Percentiles rank a stretch among this genome's conserved stretches.
Conservation (phyloP, 2,888 invertebrate species). For the Drosophila histrio region DNA sequence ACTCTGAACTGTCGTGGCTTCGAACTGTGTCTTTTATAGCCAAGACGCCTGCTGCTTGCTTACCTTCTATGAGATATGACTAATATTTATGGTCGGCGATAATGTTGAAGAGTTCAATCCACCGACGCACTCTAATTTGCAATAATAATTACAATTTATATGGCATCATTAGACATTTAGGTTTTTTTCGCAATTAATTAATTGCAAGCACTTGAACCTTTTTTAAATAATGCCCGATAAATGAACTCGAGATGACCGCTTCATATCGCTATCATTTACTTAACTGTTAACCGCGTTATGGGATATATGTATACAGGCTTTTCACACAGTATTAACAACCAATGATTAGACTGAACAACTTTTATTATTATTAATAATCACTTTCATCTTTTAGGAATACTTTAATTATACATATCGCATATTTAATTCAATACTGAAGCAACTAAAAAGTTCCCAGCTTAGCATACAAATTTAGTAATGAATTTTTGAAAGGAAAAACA, state of each 20-base stretch:
- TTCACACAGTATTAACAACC: not conserved
- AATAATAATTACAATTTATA: constrained; percentile 3
- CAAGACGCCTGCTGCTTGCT: not conserved
- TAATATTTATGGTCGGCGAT: constrained; percentile 55
- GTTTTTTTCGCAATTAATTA: constrained; percentile 2
- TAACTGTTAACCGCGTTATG: not conserved
- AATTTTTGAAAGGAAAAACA: no score
- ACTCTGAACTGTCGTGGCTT: not conserved
- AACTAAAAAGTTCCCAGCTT: no score
- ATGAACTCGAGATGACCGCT: not conserved
- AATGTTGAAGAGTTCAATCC: constrained; percentile 12
- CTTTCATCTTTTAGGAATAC: no score
- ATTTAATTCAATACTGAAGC: no score
- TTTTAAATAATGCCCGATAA: not conserved
- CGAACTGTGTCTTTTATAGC: constrained; percentile 30
- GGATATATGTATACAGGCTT: no score
- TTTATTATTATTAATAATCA: no score
- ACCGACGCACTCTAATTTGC: constrained; percentile 13
- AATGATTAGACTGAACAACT: no score
- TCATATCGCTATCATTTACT: not conserved
- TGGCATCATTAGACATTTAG: constrained; percentile 2
- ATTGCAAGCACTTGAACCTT: not conserved
- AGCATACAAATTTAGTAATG: no score
- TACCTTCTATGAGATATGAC: constrained; percentile 23
- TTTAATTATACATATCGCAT: no score